Evolutionary conservation across 2,113 vertebrate species (phyloP).

Genomic region (Salvelinus alpinus): DNA sequence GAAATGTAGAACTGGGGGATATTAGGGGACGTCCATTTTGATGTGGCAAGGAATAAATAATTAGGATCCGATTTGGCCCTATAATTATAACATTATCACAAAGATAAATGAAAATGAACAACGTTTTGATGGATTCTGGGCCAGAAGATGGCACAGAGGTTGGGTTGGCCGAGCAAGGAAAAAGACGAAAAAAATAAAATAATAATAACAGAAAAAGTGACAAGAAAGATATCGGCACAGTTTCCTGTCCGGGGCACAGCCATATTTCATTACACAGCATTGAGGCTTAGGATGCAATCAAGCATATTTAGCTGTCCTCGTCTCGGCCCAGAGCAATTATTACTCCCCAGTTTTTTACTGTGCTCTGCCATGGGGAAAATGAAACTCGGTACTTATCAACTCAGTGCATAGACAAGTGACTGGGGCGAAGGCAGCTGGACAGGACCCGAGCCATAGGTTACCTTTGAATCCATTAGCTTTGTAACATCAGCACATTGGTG

Average conservation of each 20-base stretch:
- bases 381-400: conserved; percentile 82
- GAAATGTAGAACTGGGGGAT: conserved; percentile 75
- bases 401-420: conserved; percentile 78
- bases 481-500: conserved; percentile 60
- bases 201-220: conserved; percentile 34
- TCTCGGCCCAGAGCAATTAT: conserved; percentile 79
- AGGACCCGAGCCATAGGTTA: conserved; percentile 65
- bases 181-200: neutral
- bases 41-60: conserved; percentile 68
- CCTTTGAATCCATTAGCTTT: conserved; percentile 73
- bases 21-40: conserved; percentile 56
- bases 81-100: conserved; percentile 74
- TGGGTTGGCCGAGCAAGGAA: neutral
- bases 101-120: conserved; percentile 60
- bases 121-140: conserved; percentile 58
- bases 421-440: conserved; percentile 63
- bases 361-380: conserved; percentile 86
- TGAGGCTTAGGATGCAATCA: conserved; percentile 77
- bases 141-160: conserved; percentile 33
- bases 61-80: conserved; percentile 57
- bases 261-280: conserved; percentile 76
- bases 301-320: conserved; percentile 76
- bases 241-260: conserved; percentile 55
- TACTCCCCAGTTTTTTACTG: conserved; percentile 75
- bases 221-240: conserved; percentile 49